Percentiles rank a stretch among this genome's conserved stretches.
Evolutionary conservation across 1,140 invertebrate species (phyloP).

Genomic region (Manduca sexta): DNA sequence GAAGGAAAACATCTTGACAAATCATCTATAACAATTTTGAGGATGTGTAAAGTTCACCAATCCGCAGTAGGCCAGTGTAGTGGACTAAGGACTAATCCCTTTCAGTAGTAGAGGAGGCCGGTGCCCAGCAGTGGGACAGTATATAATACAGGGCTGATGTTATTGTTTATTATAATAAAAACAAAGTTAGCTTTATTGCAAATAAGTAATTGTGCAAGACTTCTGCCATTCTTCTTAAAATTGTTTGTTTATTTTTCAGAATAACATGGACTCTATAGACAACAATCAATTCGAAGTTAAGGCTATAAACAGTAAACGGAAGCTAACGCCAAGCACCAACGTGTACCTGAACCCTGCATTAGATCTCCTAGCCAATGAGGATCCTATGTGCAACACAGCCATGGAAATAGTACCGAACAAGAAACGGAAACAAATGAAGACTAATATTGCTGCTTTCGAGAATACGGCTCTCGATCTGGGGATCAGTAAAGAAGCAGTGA

Average conservation of each 20-base stretch:
- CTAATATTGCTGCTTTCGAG: slow-evolving; percentile 58
- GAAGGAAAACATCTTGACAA: too few species aligned
- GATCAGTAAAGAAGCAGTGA: slow-evolving; percentile 50
- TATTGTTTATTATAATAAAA: too few species aligned
- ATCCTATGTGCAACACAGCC: slow-evolving; percentile 66
- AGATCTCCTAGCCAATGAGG: slow-evolving; percentile 63
- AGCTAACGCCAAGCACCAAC: slow-evolving; percentile 51
- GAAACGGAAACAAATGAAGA: slow-evolving; percentile 51
- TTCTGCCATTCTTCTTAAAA: too few species aligned
- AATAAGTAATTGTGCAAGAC: too few species aligned
- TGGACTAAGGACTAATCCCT: too few species aligned
- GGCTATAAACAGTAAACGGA: slow-evolving; percentile 52
- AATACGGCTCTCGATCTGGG: slow-evolving; percentile 63
- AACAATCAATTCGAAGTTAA: slow-evolving; percentile 69
- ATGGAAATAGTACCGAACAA: slow-evolving; percentile 68
- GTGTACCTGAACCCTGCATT: slow-evolving; percentile 65
- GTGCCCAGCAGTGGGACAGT: too few species aligned
- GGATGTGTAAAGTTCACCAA: too few species aligned
- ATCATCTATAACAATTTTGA: too few species aligned
- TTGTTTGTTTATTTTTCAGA: slow-evolving; percentile 28
- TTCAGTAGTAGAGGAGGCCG: too few species aligned
- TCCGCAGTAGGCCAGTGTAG: too few species aligned
- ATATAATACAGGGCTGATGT: too few species aligned
- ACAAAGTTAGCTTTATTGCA: too few species aligned
- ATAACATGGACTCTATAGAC: slow-evolving; percentile 54